Percentiles rank a stretch among this genome's conserved stretches.
phyloP scores from a whole-genome alignment of 2,888 invertebrate genomes.

The Conistra vaccinii region DNA sequence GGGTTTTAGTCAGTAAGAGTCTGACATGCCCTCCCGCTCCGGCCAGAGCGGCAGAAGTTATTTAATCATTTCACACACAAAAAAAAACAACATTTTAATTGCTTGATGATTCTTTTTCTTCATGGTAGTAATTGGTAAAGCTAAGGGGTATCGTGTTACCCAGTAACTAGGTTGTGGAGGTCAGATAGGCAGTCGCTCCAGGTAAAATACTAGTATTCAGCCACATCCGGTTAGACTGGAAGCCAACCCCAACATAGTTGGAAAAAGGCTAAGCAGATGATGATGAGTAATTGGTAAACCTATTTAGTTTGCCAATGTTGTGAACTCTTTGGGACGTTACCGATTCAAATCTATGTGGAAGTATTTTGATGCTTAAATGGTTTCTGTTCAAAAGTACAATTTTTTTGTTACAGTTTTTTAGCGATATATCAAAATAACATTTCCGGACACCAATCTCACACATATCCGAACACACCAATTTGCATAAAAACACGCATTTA shows the following conservation, averaged over 20 bases:
- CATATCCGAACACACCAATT: not conserved
- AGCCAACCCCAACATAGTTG: too few relatives aligned
- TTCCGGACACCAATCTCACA: not conserved
- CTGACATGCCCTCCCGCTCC: too few relatives aligned
- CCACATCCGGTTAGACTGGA: too few relatives aligned
- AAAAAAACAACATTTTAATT: too few relatives aligned
- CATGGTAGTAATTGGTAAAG: not conserved
- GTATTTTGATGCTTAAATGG: not conserved
- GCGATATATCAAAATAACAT: not conserved
- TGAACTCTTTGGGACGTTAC: not conserved
- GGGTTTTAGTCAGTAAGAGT: too few relatives aligned
- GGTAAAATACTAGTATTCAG: too few relatives aligned
- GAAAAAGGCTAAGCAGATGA: too few relatives aligned
- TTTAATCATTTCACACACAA: too few relatives aligned
- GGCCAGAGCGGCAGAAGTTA: too few relatives aligned
- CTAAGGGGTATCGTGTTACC: too few relatives aligned
- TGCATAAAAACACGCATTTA: constrained; percentile 12
- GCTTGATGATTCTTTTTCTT: not conserved
- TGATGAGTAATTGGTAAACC: not conserved
- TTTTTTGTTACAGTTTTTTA: not conserved
- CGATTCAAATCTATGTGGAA: not conserved
- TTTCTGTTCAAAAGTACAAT: not conserved
- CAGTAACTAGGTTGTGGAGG: too few relatives aligned
- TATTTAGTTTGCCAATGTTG: not conserved
- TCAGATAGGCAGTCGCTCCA: too few relatives aligned